Evolutionary conservation across 92 coral and sea anemone genomes (phyloP).

Genomic region (Galaxea fascicularis): DNA sequence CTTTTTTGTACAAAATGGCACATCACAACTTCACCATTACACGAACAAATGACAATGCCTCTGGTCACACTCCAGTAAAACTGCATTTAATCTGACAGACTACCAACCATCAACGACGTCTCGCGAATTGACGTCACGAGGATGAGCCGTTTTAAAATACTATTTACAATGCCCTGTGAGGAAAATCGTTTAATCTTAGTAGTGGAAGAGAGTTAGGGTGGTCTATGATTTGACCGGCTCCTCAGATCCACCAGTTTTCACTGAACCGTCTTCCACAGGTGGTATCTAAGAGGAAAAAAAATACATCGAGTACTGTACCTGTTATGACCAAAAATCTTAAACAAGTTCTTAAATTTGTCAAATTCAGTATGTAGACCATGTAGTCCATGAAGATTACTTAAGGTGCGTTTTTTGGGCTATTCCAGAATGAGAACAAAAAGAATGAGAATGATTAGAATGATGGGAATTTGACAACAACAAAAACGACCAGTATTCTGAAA

Average conservation of each 20-base stretch:
- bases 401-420: too few species aligned
- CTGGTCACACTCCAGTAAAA: not conserved
- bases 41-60: not conserved
- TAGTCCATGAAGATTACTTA: too few species aligned
- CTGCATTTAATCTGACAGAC: not conserved
- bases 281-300: not conserved
- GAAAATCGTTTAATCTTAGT: not conserved
- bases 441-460: too few species aligned
- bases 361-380: too few species aligned
- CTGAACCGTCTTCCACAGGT: conserved; percentile 16
- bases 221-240: conserved; percentile 17
- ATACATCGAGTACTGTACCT: too few species aligned
- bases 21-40: not conserved
- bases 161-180: conserved; percentile 21
- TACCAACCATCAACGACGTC: not conserved
- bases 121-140: not conserved
- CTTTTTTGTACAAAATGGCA: conserved; percentile 15
- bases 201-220: not conserved
- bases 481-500: too few species aligned
- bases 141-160: not conserved
- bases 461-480: too few species aligned
- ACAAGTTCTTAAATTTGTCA: too few species aligned
- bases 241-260: conserved; percentile 24
- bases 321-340: too few species aligned
- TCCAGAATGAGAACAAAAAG: too few species aligned